These are phyloP conservation scores for Eupithecia subfuscata DNA, from an alignment of 2,888 invertebrate genomes.

Conservation along the genomic window DNA sequence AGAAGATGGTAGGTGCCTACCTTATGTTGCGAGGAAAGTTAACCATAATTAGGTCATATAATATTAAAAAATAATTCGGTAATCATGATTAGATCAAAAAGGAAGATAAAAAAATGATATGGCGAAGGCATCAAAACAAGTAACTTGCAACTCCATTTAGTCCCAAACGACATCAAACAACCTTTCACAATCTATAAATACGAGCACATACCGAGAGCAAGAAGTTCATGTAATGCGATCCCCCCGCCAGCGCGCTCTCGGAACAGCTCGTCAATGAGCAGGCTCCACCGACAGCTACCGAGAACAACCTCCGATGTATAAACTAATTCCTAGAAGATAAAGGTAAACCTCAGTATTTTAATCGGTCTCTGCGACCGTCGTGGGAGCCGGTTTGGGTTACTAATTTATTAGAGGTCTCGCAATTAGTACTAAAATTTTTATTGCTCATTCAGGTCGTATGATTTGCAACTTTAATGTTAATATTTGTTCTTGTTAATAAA, in stretches of 20 bases:
- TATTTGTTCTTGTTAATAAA: not conserved
- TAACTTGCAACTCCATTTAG: not conserved
- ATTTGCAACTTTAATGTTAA: not conserved
- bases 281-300: constrained; percentile 13
- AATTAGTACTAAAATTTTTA: not conserved
- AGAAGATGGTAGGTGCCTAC: not conserved
- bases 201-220: not conserved
- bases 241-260: not conserved
- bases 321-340: constrained; percentile 12
- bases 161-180: not conserved
- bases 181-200: not conserved
- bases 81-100: no score
- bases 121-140: no score
- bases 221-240: not conserved
- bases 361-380: not conserved
- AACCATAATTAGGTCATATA: not conserved
- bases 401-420: not conserved
- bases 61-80: no score
- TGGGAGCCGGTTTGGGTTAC: not conserved
- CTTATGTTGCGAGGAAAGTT: not conserved
- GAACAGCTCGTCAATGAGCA: not conserved
- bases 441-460: not conserved
- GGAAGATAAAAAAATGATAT: not conserved
- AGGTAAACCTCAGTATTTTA: not conserved
- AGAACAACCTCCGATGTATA: constrained; percentile 11